Base-by-base conservation (phyloP, 2,113 vertebrate species). In the Phocoena phocoena region DNA sequence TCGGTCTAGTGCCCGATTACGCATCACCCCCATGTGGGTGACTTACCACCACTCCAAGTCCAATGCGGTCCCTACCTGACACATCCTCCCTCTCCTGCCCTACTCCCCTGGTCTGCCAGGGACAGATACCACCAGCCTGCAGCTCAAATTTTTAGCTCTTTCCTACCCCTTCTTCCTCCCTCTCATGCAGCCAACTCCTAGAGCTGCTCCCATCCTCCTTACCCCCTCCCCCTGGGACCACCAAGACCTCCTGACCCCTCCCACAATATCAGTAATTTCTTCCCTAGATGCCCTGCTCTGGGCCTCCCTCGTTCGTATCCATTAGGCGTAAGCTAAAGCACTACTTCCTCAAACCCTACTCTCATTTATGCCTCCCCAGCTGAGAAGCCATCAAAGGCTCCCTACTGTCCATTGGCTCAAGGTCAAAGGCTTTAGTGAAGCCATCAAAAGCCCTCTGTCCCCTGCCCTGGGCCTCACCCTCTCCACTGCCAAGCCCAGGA, bases 211-310 rank as follows among this genome's bases (percentile, higher is more conserved):
- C 41, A 15, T 1, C 31, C 41, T 18, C 73, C 65, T n/a, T 15
- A 18, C 0, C 15, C 26, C 41, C n/a, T 0, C 13, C 28, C 41
- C 44, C 10, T 1, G 4, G 17, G 20, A 63, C 74, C 14, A 5
- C 50, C 0, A 26, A 44, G 36, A 20, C 25, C 38, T 44, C 73
- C 84, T 47, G 25, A 68, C 10, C 38, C 17, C 50, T 4, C 0
- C 21, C 10, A 33, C 14, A 25, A 6, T 1, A 14, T 31, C 38
- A 2, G 55, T 7, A 6, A 50, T 28, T 50, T 70, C 83, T 58
- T 17, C 38, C 55, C 20, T 3, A 5, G 41, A 17, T 3, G 18
- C 38, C 17, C 74, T 41, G 67, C 74, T 44, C 60, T n/a, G 79
- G 77, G 47, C 14, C 70, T 87, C 74, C 67, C 36, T 12, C 5